These are phyloP conservation scores for Zaprionus kolodkinae DNA, from an alignment of 1,140 invertebrate genomes.

Conservation along the genomic window DNA sequence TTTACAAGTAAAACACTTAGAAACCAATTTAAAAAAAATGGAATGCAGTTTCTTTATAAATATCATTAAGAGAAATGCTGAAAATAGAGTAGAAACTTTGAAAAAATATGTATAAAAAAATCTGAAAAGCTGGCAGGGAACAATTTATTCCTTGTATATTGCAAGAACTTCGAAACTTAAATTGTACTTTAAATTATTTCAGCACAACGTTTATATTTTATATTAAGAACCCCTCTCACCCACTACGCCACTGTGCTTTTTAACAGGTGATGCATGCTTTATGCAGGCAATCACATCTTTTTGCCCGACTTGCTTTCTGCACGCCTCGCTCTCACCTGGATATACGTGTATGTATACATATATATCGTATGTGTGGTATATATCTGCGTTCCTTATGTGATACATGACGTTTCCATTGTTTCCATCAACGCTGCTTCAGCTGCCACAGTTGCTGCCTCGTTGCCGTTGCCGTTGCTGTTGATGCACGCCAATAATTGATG, in stretches of 20 bases:
- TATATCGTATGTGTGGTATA: constrained; percentile 16
- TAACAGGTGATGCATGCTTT: constrained; percentile 42
- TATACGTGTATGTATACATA: constrained; percentile 4
- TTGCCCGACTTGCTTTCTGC: constrained; percentile 23
- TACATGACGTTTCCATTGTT: constrained; percentile 76
- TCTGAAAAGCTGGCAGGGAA: too few species aligned
- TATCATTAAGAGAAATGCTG: too few species aligned
- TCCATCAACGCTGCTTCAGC: constrained; percentile 51
- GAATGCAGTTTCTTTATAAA: too few species aligned
- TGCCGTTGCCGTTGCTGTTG: constrained; percentile 43
- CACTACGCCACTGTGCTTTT: constrained; percentile 13
- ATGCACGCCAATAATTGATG: constrained; percentile 80
- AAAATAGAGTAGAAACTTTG: too few species aligned
- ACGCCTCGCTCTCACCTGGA: constrained; percentile 10
- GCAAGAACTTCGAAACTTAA: not conserved
- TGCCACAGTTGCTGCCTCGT: constrained; percentile 49
- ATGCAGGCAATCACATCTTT: constrained; percentile 47
- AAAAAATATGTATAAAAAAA: too few species aligned
- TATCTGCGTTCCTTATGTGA: constrained; percentile 54
- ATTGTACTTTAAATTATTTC: not conserved
- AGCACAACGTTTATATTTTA: not conserved
- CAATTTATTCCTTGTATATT: too few species aligned
- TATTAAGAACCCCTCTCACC: not conserved
- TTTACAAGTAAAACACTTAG: too few species aligned
- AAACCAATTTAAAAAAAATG: too few species aligned